Base-by-base conservation (phyloP, 2,888 invertebrate genomes). In the Bedellia somnulentella region DNA sequence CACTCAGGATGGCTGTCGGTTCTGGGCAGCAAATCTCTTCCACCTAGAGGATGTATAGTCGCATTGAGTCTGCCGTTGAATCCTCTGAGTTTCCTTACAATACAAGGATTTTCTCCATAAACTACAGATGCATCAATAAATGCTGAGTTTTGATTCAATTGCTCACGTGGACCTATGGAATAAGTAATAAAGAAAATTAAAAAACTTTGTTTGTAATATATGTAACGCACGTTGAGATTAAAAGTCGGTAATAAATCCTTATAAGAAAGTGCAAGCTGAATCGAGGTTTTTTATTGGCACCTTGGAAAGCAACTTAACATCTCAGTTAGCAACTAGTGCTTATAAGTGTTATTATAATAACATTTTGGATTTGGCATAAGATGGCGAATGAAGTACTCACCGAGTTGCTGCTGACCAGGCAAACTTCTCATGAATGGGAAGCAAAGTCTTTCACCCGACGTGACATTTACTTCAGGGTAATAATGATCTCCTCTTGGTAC, bases 381-480 rank as follows among this genome's bases (percentile, higher is more conserved):
- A n/a, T n/a, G n/a, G n/a, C n/a, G n/a, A n/a, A n/a, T n/a, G n/a
- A n/a, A n/a, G n/a, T n/a, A 37, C 50, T 57, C 43, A 80, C 81
- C 88, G 25, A 96, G 71, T 31, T 86, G 83, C 44, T 91, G 86
- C 49, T 94, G 95, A 14, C 95, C 95, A 0, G 95, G 93, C 37
- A 96, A 66, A 27, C 93, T 94, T 50, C 95, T 82, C 85, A 94
- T 94, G 57, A 93, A 95, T 0, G 95, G 93, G 67, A 96, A 91
- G 61, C 96, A 96, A 41, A 93, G 79, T 9, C 89, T 76, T 32
- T 86, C 85, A 0, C 94, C 94, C 2, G 88, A 88, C 0, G 87
- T 86, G 5, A 86, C 81, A 52, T 94, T 93, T 17, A 87, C 82
- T 37, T 90, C 87, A 0, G 93, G 91, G 54, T 93, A 96, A 60